Base-by-base conservation (phyloP, 2,888 invertebrate species). In the Apodemia duryi region DNA sequence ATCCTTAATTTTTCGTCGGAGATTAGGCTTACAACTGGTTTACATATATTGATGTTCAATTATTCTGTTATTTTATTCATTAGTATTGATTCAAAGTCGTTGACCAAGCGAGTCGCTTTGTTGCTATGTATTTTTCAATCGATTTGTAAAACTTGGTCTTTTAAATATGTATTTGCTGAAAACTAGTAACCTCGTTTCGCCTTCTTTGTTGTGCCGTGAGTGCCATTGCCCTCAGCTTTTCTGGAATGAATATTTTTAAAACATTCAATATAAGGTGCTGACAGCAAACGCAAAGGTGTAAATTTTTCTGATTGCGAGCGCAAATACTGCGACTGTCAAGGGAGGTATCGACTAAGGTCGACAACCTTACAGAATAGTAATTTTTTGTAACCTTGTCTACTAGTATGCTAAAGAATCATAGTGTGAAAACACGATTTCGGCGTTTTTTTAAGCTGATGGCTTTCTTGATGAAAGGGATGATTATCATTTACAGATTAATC, bases 161-260 rank as follows among this genome's bases (percentile, higher is more conserved):
- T 70, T 69, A 72, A 75, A 75, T 72, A 76, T 75, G 61, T 74
- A 75, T 77, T 74, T 75, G 75, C 76, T 80, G 79, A 79, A 82
- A 81, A 79, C 79, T 75, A 77, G 75, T 81, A 82, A 85, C 85
- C 84, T 73, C 80, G 79, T 80, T 84, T 74, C 68, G 73, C 69
- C 72, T 75, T 81, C 82, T 82, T 84, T 84, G 82, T 85, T 80
- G 71, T 68, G 71, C 69, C 57, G 29, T 21, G 13, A 70, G 71
- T 79, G 83, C 74, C 84, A 76, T 77, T 85, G 84, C 80, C 82
- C 85, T 77, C 82, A 77, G 79, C 79, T 83, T 82, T 81, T 81
- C 80, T 79, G 76, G 74, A 78, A 77, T 76, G 74, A 76, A 74
- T 82, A 82, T 81, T 81, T 85, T 86, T 84, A 83, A 81, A 76